Evolutionary conservation across 2,797 vertebrate species (phyloP).

Genomic region (Forpus xanthops): DNA sequence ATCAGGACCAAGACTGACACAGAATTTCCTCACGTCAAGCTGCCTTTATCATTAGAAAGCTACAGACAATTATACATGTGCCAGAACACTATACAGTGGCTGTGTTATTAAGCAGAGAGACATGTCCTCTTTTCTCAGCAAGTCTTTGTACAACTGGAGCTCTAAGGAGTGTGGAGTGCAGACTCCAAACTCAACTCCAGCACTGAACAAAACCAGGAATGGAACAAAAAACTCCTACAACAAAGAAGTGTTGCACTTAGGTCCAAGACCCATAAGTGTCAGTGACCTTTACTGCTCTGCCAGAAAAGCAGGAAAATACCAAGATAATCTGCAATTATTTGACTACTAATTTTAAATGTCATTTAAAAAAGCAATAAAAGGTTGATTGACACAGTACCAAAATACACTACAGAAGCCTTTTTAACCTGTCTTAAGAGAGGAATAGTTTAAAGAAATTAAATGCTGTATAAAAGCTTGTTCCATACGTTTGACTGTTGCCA

Average conservation of each 20-base stretch:
- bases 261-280: neutral
- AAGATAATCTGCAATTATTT: neutral
- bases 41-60: constrained; percentile 38
- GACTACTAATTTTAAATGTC: neutral
- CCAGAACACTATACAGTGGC: constrained; percentile 44
- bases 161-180: neutral
- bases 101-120: constrained; percentile 39
- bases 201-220: neutral
- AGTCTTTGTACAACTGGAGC: neutral
- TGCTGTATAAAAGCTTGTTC: neutral
- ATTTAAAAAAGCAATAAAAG: neutral
- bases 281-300: neutral
- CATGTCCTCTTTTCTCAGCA: constrained; percentile 16
- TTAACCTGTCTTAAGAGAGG: neutral
- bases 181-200: neutral
- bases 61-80: constrained; percentile 32
- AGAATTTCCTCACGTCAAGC: constrained; percentile 23
- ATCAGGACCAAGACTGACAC: neutral
- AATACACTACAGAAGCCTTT: neutral
- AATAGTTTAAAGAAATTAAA: neutral
- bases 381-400: neutral
- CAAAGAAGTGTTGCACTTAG: neutral
- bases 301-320: neutral
- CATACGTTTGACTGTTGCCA: neutral
- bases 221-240: neutral